Percentiles rank a stretch among this genome's conserved stretches.
phyloP scores from a whole-genome alignment of 2,888 invertebrate species.

The Brachyptera putata region DNA sequence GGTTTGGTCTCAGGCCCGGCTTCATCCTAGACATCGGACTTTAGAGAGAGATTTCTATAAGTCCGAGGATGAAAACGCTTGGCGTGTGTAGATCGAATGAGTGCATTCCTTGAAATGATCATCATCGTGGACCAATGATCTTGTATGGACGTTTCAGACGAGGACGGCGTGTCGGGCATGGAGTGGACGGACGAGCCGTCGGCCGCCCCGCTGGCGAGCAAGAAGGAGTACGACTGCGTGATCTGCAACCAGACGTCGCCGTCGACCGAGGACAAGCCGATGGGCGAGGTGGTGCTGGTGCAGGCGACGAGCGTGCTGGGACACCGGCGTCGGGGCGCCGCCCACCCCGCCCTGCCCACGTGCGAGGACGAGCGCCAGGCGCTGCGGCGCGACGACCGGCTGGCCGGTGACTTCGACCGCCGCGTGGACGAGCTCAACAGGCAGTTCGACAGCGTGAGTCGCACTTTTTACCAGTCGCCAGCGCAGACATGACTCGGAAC shows the following conservation, averaged over 20 bases:
- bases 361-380: constrained; percentile 58
- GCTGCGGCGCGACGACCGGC: constrained; percentile 37
- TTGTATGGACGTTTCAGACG: too few species aligned
- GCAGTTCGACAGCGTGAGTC: constrained; percentile 67
- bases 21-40: too few species aligned
- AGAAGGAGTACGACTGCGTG: constrained; percentile 85
- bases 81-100: too few species aligned
- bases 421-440: constrained; percentile 69
- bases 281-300: constrained; percentile 85
- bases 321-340: constrained; percentile 59
- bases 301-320: constrained; percentile 87
- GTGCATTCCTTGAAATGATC: too few species aligned
- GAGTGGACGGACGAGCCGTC: constrained; percentile 50
- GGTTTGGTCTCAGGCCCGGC: too few species aligned
- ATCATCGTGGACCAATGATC: too few species aligned
- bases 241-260: constrained; percentile 90
- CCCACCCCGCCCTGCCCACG: constrained; percentile 57
- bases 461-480: neutral
- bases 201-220: constrained; percentile 53
- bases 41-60: too few species aligned
- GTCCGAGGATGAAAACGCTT: too few species aligned
- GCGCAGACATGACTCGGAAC: too few species aligned
- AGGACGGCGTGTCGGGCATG: constrained; percentile 50
- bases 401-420: constrained; percentile 71
- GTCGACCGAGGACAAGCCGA: constrained; percentile 75